Base-by-base conservation (phyloP, 2,113 vertebrate genomes). In the Campylomormyrus tamandua region DNA sequence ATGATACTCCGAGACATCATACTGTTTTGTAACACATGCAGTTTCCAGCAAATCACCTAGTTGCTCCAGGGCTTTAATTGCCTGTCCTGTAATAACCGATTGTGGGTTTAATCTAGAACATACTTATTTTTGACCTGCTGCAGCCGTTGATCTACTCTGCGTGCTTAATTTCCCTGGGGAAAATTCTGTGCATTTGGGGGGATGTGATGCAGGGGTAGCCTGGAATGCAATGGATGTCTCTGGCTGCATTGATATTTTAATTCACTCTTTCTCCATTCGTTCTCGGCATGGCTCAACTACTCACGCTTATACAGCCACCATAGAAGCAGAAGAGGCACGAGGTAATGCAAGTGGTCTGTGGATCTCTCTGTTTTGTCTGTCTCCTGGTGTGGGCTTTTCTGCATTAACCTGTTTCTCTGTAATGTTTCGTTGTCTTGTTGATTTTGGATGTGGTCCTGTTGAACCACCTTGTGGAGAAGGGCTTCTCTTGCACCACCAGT, bases 311-410 rank as follows among this genome's bases (percentile, higher is more conserved):
- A 95, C 97, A 99, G 98, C 98, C 97, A 99, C 98, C 96, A 96
- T 97, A 96, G 96, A 98, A 97, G 98, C 98, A 24, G 97, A 97
- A 94, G 97, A 98, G 96, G 97, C 98, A 95, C 97, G 95, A 99
- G 98, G 98, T 99, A 83, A 98, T 92, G 97, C 96, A 94, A 93
- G 92, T 70, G 90, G 93, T 92, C 70, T 92, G 62, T 95, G 93
- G 85, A 53, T 35, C 56, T 83, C 46, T 90, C 70, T 15, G 91
- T 96, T 93, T 95, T 89, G 91, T 94, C 88, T 90, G 88, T 89
- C 91, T 89, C 9, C 80, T 45, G 70, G 90, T 90, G 90, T 90
- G 24, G 17, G n/a, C 83, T 15, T 15, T 21, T 52, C 39, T n/a
- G 3, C 50, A 9, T 89, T 2, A 56, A 35, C 85, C 56, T 89